Evolutionary conservation across 2,888 invertebrate species (phyloP).

Genomic region (Drosophila picticornis): DNA sequence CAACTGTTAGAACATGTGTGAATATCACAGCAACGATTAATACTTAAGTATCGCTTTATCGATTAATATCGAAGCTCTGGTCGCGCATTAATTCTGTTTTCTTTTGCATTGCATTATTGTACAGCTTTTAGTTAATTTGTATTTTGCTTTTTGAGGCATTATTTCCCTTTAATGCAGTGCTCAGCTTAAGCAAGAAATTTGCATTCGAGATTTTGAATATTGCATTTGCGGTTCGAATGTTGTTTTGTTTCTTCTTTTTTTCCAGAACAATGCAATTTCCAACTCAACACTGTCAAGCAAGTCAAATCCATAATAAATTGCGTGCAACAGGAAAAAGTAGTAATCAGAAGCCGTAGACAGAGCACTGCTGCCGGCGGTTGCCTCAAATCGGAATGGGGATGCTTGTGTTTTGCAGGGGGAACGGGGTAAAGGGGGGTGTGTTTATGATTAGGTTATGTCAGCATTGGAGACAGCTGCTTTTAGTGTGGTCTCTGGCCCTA

Average conservation of each 20-base stretch:
- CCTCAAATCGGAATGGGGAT: not conserved
- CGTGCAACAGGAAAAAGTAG: constrained; percentile 25
- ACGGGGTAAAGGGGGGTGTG: not conserved
- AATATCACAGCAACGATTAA: too few species aligned
- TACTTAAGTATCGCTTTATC: too few species aligned
- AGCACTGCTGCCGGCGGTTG: constrained; percentile 24
- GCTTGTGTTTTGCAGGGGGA: not conserved
- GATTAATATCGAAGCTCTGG: too few species aligned
- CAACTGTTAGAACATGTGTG: too few species aligned
- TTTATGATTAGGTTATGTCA: not conserved
- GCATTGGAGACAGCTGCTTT: constrained; percentile 13
- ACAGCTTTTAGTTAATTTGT: not conserved
- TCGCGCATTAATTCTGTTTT: too few species aligned
- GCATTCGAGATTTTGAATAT: not conserved
- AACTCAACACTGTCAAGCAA: not conserved
- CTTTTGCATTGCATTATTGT: too few species aligned
- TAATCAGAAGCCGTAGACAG: constrained; percentile 23
- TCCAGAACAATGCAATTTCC: constrained; percentile 30
- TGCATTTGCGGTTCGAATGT: constrained; percentile 6
- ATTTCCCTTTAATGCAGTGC: not conserved
- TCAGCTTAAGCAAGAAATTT: not conserved
- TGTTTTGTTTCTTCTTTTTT: constrained; percentile 1
- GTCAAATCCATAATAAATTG: constrained; percentile 50
- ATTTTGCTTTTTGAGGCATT: not conserved
- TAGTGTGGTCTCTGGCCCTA: not conserved